Evolutionary conservation across 2,888 invertebrate genomes (phyloP), one percentile per base, ranked within the genome.

Genomic region (Drosophila mimica): DNA sequence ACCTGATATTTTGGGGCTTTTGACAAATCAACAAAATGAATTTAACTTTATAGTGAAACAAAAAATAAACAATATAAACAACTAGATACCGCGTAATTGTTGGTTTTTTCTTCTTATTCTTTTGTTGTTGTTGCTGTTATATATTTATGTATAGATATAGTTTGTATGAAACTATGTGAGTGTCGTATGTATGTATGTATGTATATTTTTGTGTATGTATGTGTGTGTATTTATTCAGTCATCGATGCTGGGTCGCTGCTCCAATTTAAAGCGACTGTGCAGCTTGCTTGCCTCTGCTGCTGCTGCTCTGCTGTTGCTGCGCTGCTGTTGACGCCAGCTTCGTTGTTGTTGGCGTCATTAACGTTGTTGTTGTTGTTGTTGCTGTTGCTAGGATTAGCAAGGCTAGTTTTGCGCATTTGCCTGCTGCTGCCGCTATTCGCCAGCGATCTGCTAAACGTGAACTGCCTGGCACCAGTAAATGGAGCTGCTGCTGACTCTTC

Each of bases 201-300:
- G 53, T 53, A 53, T 34, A 20, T 15, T 20, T 53, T 25, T 31
- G 33, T 58, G 4, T 33, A 33, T 31, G 58, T 40, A 31, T 30
- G 51, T n/a, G 7, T 57, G 28, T 54, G 62, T 57, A 20, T 51
- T 57, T 64, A 34, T 51, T 79, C 70, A 75, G 65, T 80, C 81
- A 67, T 49, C 51, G 49, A 64, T 57, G 70, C 61, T 76, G 48
- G 53, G 53, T 43, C 59, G 74, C 7, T 84, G 79, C 60, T 79
- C 76, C 51, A 87, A 48, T 58, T 79, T 79, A 54, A 75, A 83
- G 72, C 82, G 87, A 63, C 79, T 82, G 68, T 58, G 59, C 49
- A 72, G 59, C 34, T 65, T 43, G 7, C 54, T 49, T 13, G 65
- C 25, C 20, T 38, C 7, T 30, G 30, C 43, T 33, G 57, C 31